Conservation (phyloP, 1,140 invertebrate species). For the Nephotettix cincticeps region DNA sequence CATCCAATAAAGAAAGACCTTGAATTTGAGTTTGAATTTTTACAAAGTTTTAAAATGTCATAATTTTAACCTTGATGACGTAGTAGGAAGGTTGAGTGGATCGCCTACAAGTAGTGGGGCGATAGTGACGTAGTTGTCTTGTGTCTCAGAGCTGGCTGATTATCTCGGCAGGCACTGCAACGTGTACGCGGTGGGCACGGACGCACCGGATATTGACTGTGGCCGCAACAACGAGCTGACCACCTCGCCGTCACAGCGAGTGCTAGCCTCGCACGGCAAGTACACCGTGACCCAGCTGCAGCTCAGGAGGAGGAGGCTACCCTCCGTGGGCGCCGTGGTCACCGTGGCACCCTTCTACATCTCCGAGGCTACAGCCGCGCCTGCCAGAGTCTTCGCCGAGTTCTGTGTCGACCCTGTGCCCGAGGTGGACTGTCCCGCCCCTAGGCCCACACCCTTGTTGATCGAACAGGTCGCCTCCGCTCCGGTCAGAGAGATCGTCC, state of each 20-base stretch:
- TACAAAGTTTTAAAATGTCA: too few relatives aligned
- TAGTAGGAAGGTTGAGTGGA: too few relatives aligned
- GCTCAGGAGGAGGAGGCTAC: background rate
- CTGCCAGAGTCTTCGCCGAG: background rate
- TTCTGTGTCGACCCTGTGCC: conserved; percentile 1
- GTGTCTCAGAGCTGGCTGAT: conserved; percentile 1
- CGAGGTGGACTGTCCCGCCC: background rate
- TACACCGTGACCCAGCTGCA: background rate
- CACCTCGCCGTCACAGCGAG: background rate
- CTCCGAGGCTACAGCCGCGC: background rate
- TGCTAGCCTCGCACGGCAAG: background rate
- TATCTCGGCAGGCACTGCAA: conserved; percentile 6
- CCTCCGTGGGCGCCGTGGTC: background rate
- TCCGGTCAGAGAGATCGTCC: background rate
- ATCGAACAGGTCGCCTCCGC: background rate
- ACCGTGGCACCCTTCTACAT: background rate
- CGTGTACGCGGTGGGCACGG: conserved; percentile 6
- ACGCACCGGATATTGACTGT: background rate
- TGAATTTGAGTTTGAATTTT: too few relatives aligned
- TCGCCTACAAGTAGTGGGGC: too few relatives aligned
- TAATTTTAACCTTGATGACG: too few relatives aligned
- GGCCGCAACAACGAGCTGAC: conserved; percentile 4
- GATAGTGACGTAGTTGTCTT: background rate
- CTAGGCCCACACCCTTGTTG: background rate
- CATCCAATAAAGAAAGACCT: too few relatives aligned